These are phyloP conservation scores for Sarcophaga subvicina DNA, from an alignment of 2,888 invertebrate species.

Conservation along the genomic window DNA sequence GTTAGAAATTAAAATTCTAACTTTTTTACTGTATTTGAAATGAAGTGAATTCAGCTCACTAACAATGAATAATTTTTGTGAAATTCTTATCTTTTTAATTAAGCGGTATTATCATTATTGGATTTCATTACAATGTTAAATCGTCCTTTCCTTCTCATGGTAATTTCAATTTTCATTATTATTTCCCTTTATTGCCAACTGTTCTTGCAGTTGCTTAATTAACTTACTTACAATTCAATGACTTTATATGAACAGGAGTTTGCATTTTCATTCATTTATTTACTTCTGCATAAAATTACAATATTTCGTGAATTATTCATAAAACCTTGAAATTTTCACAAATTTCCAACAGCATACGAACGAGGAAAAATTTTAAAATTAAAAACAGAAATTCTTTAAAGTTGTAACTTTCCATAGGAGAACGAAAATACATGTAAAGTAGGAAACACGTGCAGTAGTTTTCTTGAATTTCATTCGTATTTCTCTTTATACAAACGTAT, in stretches of 20 bases:
- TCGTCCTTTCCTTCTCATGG: neutral
- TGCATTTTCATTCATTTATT: conserved; percentile 14
- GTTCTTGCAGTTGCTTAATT: conserved; percentile 28
- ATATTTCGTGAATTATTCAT: neutral
- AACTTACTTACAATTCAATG: conserved; percentile 55
- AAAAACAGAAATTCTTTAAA: neutral
- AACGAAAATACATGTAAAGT: neutral
- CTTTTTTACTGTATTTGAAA: neutral
- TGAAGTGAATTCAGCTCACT: neutral
- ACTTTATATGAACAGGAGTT: conserved; percentile 28
- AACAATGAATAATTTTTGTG: neutral
- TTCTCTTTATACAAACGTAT: too few relatives aligned
- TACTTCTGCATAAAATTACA: neutral
- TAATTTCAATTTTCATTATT: neutral
- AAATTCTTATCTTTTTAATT: neutral
- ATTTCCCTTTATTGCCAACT: neutral
- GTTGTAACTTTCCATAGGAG: neutral
- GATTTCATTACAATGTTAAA: neutral
- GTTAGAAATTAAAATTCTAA: too few relatives aligned
- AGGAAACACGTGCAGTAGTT: too few relatives aligned
- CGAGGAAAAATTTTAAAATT: neutral
- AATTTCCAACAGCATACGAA: neutral
- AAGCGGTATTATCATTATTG: too few relatives aligned
- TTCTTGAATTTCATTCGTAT: too few relatives aligned
- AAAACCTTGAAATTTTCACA: conserved; percentile 18